Percentiles rank a stretch among this genome's conserved stretches.
Conservation (phyloP, 2,797 vertebrate species). For the Spheniscus humboldti region DNA sequence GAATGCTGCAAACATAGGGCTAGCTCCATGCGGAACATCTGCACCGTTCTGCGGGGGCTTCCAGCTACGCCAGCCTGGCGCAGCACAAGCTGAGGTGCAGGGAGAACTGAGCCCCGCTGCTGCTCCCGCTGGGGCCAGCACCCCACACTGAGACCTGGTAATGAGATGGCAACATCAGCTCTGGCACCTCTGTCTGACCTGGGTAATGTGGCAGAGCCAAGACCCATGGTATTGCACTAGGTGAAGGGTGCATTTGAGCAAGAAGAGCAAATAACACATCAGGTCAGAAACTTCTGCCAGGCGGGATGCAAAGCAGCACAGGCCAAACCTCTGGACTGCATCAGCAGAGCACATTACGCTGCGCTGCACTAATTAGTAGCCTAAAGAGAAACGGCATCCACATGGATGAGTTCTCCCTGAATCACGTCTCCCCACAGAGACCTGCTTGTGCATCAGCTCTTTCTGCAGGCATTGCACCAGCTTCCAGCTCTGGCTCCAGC, state of each 20-base stretch:
- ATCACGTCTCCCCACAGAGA: not conserved
- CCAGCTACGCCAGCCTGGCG: not conserved
- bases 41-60: not conserved
- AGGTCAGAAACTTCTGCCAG: not conserved
- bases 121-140: not conserved
- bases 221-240: not conserved
- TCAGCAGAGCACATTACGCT: not conserved
- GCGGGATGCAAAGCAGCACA: not conserved
- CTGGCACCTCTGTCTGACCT: not conserved
- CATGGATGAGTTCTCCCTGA: not conserved
- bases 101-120: not conserved
- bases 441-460: not conserved
- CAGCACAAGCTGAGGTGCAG: not conserved
- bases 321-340: not conserved
- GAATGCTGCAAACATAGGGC: not conserved
- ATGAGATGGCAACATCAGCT: not conserved
- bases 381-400: not conserved
- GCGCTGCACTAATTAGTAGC: not conserved
- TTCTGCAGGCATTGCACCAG: not conserved
- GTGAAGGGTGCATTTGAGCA: not conserved
- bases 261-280: not conserved
- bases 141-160: not conserved
- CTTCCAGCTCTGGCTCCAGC: not conserved
- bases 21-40: not conserved
- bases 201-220: not conserved